These are phyloP conservation scores for Polydrusus cervinus DNA, from an alignment of 2,888 invertebrate genomes.

Conservation along the genomic window DNA sequence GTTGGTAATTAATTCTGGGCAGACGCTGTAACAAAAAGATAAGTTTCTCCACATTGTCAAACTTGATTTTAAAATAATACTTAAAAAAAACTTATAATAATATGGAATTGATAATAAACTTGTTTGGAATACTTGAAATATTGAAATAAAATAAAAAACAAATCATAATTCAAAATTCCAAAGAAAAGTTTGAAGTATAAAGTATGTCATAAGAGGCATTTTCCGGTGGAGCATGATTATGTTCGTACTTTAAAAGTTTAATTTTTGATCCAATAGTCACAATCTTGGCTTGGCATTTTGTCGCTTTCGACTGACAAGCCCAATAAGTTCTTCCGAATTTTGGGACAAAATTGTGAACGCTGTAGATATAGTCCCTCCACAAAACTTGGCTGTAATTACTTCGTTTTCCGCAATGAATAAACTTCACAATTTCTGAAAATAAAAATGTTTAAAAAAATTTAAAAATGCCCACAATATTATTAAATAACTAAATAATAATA, in stretches of 20 bases:
- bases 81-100: too few species aligned
- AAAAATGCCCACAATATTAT: neutral
- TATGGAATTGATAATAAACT: too few species aligned
- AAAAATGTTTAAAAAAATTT: neutral
- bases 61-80: too few species aligned
- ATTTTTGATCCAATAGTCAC: constrained; percentile 29
- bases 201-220: constrained; percentile 19
- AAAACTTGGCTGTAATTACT: constrained; percentile 40
- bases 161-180: constrained; percentile 9
- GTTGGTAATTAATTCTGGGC: too few species aligned
- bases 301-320: constrained; percentile 35
- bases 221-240: constrained; percentile 37
- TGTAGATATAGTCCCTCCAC: constrained; percentile 38
- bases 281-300: constrained; percentile 31
- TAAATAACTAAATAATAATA: neutral
- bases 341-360: constrained; percentile 39
- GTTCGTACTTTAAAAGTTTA: constrained; percentile 33
- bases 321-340: constrained; percentile 39
- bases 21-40: too few species aligned
- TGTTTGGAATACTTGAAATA: too few species aligned
- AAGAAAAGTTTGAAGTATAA: constrained; percentile 31
- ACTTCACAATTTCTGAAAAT: constrained; percentile 38
- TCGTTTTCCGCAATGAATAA: constrained; percentile 42
- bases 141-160: too few species aligned
- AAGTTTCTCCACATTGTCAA: too few species aligned